Conservation (phyloP, 2,888 invertebrate genomes). For the Petrophora chlorosata region DNA sequence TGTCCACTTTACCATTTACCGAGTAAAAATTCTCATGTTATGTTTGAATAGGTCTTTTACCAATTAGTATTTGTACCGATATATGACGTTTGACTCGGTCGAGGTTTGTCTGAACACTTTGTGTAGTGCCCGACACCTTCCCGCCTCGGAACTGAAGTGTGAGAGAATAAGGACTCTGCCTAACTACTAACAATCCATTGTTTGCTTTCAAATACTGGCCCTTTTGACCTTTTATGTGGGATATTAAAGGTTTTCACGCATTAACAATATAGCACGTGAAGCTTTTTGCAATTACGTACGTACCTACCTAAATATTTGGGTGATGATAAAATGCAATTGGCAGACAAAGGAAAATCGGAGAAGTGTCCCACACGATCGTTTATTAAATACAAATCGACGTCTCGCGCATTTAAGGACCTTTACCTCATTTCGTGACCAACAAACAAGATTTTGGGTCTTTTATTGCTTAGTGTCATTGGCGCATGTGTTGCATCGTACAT, state of each 20-base stretch:
- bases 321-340: slow-evolving; percentile 38
- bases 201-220: slow-evolving; percentile 61
- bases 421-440: slow-evolving; percentile 62
- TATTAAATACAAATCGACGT: slow-evolving; percentile 47
- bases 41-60: slow-evolving; percentile 82
- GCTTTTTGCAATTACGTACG: slow-evolving; percentile 22
- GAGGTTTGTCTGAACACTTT: slow-evolving; percentile 65
- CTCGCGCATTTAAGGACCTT: slow-evolving; percentile 49
- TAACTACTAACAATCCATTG: slow-evolving; percentile 61
- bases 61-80: slow-evolving; percentile 82
- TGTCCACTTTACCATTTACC: slow-evolving; percentile 82
- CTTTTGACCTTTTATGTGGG: slow-evolving; percentile 51
- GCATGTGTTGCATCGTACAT: slow-evolving; percentile 30
- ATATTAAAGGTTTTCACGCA: slow-evolving; percentile 43
- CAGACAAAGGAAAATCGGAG: slow-evolving; percentile 45
- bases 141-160: slow-evolving; percentile 54
- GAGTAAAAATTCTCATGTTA: slow-evolving; percentile 79
- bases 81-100: slow-evolving; percentile 63
- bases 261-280: slow-evolving; percentile 30
- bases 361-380: slow-evolving; percentile 33
- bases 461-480: slow-evolving; percentile 41
- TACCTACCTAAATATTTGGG: slow-evolving; percentile 17
- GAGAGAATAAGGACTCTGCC: slow-evolving; percentile 60
- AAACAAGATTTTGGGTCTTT: slow-evolving; percentile 45
- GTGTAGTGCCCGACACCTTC: slow-evolving; percentile 57